These are phyloP conservation scores for Karalla daura DNA, from an alignment of 2,797 vertebrate genomes.

Conservation along the genomic window DNA sequence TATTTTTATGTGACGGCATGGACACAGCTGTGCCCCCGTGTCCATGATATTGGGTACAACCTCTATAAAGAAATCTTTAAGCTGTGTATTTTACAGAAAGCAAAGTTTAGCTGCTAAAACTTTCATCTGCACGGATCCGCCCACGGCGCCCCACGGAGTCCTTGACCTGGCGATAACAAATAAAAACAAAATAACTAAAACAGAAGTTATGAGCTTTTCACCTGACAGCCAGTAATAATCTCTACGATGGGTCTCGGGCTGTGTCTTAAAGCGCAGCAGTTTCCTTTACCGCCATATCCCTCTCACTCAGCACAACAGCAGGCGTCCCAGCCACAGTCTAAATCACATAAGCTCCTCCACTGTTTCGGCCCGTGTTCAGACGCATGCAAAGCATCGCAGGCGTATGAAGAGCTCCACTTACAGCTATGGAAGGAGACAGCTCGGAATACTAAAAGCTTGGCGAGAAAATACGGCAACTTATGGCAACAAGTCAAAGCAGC, in stretches of 20 bases:
- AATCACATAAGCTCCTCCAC: conserved; percentile 61
- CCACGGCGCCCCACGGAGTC: conserved; percentile 34
- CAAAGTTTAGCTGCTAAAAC: conserved; percentile 1
- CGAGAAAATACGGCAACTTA: conserved; percentile 36
- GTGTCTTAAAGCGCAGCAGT: conserved; percentile 56
- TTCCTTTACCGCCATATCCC: conserved; percentile 61
- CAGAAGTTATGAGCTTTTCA: conserved; percentile 57
- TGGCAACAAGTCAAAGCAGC: conserved; percentile 34
- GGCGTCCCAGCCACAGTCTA: conserved; percentile 50
- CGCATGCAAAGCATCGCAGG: conserved; percentile 27
- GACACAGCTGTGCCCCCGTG: not conserved
- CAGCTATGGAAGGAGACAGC: conserved; percentile 17
- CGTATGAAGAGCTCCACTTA: conserved; percentile 30
- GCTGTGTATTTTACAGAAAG: not conserved
- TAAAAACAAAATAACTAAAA: conserved; percentile 65
- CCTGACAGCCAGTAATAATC: conserved; percentile 71
- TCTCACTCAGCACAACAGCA: conserved; percentile 69
- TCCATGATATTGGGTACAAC: conserved; percentile 3
- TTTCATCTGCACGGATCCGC: not conserved
- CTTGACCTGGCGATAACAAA: conserved; percentile 54
- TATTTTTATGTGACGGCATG: not conserved
- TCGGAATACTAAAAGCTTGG: conserved; percentile 26
- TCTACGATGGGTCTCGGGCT: conserved; percentile 61
- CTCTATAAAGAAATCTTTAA: not conserved
- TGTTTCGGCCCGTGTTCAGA: conserved; percentile 41